Evolutionary conservation across 2,888 invertebrate genomes (phyloP).

Genomic region (Phlogophora meticulosa): DNA sequence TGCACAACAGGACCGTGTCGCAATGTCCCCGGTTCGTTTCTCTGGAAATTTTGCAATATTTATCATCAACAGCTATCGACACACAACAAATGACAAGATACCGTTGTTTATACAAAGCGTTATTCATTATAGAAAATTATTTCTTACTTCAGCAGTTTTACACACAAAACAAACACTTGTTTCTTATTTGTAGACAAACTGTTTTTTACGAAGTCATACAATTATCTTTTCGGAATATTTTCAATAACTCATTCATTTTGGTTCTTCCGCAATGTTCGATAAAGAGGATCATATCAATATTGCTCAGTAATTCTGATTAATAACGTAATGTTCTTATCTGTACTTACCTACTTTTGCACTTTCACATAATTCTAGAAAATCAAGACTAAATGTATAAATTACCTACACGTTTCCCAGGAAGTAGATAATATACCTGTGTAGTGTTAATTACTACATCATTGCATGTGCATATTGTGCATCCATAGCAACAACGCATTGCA

Average conservation of each 20-base stretch:
- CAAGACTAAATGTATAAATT: not conserved
- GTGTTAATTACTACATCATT: constrained; percentile 23
- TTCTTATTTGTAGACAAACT: too few relatives aligned
- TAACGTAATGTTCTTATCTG: constrained; percentile 24
- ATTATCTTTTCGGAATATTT: constrained; percentile 12
- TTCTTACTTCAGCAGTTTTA: constrained; percentile 25
- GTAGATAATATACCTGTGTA: constrained; percentile 4
- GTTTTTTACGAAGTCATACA: constrained; percentile 5
- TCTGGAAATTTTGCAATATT: constrained; percentile 68
- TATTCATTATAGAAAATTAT: constrained; percentile 20
- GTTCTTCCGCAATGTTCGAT: constrained; percentile 36
- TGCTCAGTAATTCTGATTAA: constrained; percentile 8
- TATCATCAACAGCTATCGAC: constrained; percentile 61
- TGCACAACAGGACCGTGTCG: constrained; percentile 77
- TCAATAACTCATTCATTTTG: not conserved
- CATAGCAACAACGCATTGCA: constrained; percentile 35
- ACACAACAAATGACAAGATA: constrained; percentile 43
- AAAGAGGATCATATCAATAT: constrained; percentile 15
- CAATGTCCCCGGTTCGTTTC: constrained; percentile 72
- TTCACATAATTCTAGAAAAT: constrained; percentile 29
- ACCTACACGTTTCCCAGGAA: not conserved
- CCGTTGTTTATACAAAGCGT: constrained; percentile 48
- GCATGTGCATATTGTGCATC: constrained; percentile 33
- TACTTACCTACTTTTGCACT: not conserved
- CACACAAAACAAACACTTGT: too few relatives aligned